A percentile compares a stretch with the other conserved stretches of the same genome.
phyloP scores from a whole-genome alignment of 2,888 invertebrate genomes.

The Andrena hattorfiana region DNA sequence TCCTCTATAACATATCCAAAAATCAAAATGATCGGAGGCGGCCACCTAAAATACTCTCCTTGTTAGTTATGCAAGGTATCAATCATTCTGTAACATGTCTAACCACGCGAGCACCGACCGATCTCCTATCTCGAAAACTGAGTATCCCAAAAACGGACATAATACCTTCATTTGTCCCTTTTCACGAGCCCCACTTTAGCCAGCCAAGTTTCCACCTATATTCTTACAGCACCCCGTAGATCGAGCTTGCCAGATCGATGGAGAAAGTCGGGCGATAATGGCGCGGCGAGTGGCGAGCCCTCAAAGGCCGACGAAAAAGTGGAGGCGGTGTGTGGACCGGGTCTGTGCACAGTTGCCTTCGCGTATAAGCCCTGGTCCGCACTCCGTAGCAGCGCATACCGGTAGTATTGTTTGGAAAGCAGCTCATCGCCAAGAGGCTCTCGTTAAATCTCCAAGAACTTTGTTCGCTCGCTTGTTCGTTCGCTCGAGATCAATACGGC shows the following conservation, averaged over 20 bases:
- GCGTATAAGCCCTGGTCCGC: conserved; percentile 36
- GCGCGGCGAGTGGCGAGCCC: neutral
- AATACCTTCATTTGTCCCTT: too few relatives aligned
- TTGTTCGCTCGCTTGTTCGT: conserved; percentile 34
- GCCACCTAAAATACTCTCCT: too few relatives aligned
- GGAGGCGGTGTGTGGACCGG: neutral
- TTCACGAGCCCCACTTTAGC: too few relatives aligned
- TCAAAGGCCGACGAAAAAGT: conserved; percentile 1
- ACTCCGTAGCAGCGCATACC: conserved; percentile 21
- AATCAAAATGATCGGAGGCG: too few relatives aligned
- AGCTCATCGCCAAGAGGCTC: conserved; percentile 62
- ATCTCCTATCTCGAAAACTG: too few relatives aligned
- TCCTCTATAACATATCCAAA: too few relatives aligned
- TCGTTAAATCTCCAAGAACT: conserved; percentile 63
- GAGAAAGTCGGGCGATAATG: neutral
- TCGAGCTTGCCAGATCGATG: conserved; percentile 4
- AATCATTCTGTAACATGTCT: too few relatives aligned
- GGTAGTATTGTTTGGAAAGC: conserved; percentile 56
- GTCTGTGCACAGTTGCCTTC: conserved; percentile 17
- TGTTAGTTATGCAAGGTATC: too few relatives aligned
- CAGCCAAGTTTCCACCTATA: neutral
- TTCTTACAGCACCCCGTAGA: neutral
- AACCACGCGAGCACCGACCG: too few relatives aligned
- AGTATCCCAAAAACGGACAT: too few relatives aligned
- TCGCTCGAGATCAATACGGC: conserved; percentile 55